Conservation (phyloP, 2,113 vertebrate genomes). For the Zeus faber region DNA sequence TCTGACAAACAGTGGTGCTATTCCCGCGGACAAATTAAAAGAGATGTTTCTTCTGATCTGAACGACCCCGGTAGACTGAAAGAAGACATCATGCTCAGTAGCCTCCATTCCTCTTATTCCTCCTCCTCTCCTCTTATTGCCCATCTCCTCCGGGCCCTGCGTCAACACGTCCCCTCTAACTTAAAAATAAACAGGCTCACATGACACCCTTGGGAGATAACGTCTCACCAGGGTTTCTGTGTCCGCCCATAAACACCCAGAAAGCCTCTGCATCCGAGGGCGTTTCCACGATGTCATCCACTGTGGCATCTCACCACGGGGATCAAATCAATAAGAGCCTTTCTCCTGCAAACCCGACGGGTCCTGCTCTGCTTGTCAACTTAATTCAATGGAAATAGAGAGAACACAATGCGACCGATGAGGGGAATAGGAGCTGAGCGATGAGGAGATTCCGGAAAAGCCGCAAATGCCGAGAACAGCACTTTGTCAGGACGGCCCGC, state of each 20-base stretch:
- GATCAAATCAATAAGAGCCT: constrained; percentile 47
- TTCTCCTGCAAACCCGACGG: constrained; percentile 43
- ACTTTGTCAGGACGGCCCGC: not conserved
- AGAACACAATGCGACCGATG: not conserved
- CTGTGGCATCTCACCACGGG: constrained; percentile 35
- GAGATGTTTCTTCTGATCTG: constrained; percentile 47
- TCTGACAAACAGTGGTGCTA: constrained; percentile 43
- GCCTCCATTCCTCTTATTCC: constrained; percentile 55
- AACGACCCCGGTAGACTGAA: constrained; percentile 45
- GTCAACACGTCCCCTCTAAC: constrained; percentile 30
- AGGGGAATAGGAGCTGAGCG: constrained; percentile 11
- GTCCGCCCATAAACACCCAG: constrained; percentile 49
- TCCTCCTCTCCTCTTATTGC: constrained; percentile 23
- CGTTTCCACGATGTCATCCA: constrained; percentile 25
- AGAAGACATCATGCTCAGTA: constrained; percentile 42
- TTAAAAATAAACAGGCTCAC: constrained; percentile 53
- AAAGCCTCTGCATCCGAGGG: constrained; percentile 47
- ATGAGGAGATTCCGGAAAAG: not conserved
- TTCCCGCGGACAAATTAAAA: constrained; percentile 52
- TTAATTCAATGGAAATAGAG: constrained; percentile 39
- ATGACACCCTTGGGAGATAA: constrained; percentile 58
- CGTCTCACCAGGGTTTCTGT: constrained; percentile 38
- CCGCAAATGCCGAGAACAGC: constrained; percentile 2
- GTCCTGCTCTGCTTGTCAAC: constrained; percentile 16
- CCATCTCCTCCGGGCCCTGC: constrained; percentile 11